Base-by-base conservation (phyloP, 2,113 vertebrate genomes). In the Platysternon megacephalum region DNA sequence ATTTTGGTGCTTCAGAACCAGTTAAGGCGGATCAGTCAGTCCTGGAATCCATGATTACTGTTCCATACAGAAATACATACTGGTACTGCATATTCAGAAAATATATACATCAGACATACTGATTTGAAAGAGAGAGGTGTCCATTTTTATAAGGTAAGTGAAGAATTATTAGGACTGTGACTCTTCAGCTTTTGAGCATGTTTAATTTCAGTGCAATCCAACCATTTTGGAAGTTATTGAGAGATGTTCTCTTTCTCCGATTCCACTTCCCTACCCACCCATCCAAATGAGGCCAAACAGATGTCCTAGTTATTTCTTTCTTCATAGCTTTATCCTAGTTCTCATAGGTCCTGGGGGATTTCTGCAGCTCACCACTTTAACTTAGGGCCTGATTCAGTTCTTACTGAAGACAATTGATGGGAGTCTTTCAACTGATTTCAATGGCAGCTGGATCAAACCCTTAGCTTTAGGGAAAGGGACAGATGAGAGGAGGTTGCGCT, bases 11-110 rank as follows among this genome's bases (percentile, higher is more conserved):
- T 92, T 91, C 68, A 94, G 52, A 93, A 90, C 32, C 32, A 28
- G 80, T 35, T 86, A 81, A 95, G 88, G 93, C 72, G 86, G 52
- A 79, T 55, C 79, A 48, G n/a, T 72, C 32, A 79, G 16, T 72
- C 86, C 52, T 86, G 65, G 80, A 96, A 94, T 72, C 46, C n/a
- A 2, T 2, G 2, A 84, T 79, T 53, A 14, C 42, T 42, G 17
- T 5, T 1, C 35, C 58, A 78, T 48, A 87, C 55, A 32, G 58
- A 68, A 81, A 88, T 26, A 80, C 48, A 72, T 72, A 46, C 22
- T 93, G 82, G 39, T 58, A 28, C 22, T 72, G 76, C 42, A 84
- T 88, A 82, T 90, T 89, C 78, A 94, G 87, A 86, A 22, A 86
- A 29, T 1, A 7, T 2, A 17, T 28, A 48, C 19, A 11, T 85